Conservation (phyloP, 1,140 invertebrate species). For the Ceratina calcarata region DNA sequence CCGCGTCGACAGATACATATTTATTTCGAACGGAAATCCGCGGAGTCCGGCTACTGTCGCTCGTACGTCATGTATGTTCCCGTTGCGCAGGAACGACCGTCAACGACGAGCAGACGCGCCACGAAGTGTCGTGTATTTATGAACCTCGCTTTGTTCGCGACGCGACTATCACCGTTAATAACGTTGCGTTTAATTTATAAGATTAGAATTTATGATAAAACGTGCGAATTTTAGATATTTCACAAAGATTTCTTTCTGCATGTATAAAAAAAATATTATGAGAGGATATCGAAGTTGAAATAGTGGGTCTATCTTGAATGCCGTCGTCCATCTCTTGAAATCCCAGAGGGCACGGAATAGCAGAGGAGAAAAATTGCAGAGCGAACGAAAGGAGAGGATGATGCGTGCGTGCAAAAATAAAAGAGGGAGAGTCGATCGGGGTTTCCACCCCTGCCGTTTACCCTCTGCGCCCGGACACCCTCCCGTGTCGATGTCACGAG, state of each 20-base stretch:
- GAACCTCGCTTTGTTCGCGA: not conserved
- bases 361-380: not conserved
- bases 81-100: slow-evolving; percentile 21
- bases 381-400: not conserved
- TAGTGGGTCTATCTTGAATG: not conserved
- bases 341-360: not conserved
- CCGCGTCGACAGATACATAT: slow-evolving; percentile 57
- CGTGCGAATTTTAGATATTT: too few species aligned
- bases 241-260: too few species aligned
- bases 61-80: slow-evolving; percentile 56
- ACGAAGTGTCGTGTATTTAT: slow-evolving; percentile 39
- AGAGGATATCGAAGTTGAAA: too few species aligned
- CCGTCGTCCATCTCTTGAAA: not conserved
- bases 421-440: slow-evolving; percentile 29
- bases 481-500: slow-evolving; percentile 32
- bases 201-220: not conserved
- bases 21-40: slow-evolving; percentile 66
- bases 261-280: too few species aligned
- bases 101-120: slow-evolving; percentile 15
- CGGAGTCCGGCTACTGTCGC: slow-evolving; percentile 55
- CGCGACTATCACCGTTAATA: slow-evolving; percentile 5
- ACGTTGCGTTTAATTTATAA: not conserved
- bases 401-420: not conserved
- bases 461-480: slow-evolving; percentile 33
- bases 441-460: slow-evolving; percentile 48